phyloP scores from a whole-genome alignment of 2,113 vertebrate genomes.

The Chaetodon auriga region DNA sequence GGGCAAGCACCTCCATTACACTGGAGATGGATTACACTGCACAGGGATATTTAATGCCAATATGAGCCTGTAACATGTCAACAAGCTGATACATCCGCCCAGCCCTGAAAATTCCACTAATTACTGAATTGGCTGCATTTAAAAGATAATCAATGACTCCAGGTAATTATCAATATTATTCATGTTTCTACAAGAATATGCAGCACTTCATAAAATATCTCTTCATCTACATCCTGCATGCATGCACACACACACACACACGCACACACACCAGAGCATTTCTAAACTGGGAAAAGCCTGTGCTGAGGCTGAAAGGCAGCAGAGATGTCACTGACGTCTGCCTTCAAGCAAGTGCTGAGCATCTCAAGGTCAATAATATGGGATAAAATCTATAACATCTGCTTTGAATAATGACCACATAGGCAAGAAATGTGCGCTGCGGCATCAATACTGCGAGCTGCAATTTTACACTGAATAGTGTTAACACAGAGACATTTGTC shows the following conservation, averaged over 20 bases:
- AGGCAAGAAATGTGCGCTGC: conserved; percentile 77
- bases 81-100: conserved; percentile 52
- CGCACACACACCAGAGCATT: conserved; percentile 5
- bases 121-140: conserved; percentile 52
- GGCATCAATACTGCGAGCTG: conserved; percentile 70
- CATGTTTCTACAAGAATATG: conserved; percentile 62
- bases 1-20: neutral
- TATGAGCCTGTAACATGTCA: conserved; percentile 61
- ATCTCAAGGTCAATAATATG: conserved; percentile 82
- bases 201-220: conserved; percentile 50
- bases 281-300: conserved; percentile 41
- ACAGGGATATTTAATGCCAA: conserved; percentile 42
- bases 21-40: conserved; percentile 14
- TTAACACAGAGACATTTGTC: conserved; percentile 70
- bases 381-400: conserved; percentile 82
- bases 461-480: conserved; percentile 69
- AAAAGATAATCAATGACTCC: conserved; percentile 70
- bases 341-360: conserved; percentile 73
- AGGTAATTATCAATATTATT: conserved; percentile 72
- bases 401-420: conserved; percentile 83
- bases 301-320: conserved; percentile 62
- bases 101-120: conserved; percentile 45
- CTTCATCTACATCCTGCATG: conserved; percentile 52
- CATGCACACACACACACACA: conserved; percentile 1
- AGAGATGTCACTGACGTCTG: conserved; percentile 77